These are phyloP conservation scores for Metacarcinus magister DNA, from an alignment of 2,888 invertebrate genomes.

Conservation along the genomic window DNA sequence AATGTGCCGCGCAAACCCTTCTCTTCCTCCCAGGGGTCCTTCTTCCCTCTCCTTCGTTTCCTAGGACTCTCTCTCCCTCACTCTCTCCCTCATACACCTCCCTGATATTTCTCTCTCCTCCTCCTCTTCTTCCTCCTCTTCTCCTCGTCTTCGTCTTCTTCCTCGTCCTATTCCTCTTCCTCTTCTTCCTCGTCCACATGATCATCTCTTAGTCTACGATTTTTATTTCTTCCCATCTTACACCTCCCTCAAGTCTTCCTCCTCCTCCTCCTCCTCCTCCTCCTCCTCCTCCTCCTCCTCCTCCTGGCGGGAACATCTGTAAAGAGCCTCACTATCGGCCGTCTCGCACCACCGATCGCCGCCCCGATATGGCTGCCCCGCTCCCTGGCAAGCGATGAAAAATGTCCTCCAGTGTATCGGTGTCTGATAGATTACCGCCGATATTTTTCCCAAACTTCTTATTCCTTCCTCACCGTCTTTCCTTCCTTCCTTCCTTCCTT, in stretches of 20 bases:
- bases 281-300: constrained; percentile 31
- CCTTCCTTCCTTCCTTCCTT: not conserved
- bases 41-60: not conserved
- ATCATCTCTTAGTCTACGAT: not conserved
- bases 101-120: not conserved
- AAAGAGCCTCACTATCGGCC: constrained; percentile 1
- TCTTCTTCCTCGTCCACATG: not conserved
- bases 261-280: not conserved
- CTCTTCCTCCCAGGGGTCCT: too few species aligned
- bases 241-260: not conserved
- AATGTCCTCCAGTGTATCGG: constrained; percentile 19
- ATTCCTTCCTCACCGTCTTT: not conserved
- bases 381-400: constrained; percentile 32
- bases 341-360: constrained; percentile 5
- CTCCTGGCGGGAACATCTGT: not conserved
- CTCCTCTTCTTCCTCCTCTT: not conserved
- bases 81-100: not conserved
- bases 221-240: not conserved
- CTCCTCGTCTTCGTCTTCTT: not conserved
- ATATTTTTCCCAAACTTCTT: constrained; percentile 6
- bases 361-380: not conserved
- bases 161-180: not conserved
- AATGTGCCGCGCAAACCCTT: too few species aligned
- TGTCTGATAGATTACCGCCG: constrained; percentile 41
- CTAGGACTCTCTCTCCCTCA: too few species aligned